Evolutionary conservation across 2,113 vertebrate genomes (phyloP).

Genomic region (Apaloderma vittatum): DNA sequence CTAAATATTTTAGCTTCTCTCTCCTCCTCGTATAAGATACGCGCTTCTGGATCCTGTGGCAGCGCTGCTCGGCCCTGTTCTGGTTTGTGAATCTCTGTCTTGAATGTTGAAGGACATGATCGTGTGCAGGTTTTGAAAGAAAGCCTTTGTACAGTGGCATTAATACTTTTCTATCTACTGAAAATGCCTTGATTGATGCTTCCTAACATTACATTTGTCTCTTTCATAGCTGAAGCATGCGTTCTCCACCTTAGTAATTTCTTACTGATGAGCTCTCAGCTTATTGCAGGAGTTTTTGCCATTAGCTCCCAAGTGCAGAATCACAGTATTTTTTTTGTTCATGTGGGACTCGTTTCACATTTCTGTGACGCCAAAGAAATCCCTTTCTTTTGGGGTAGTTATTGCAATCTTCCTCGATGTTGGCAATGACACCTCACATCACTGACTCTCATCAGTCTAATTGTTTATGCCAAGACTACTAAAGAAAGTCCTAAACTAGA

Average conservation of each 20-base stretch:
- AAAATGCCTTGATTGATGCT: conserved; percentile 45
- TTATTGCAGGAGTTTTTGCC: background rate
- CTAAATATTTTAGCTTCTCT: background rate
- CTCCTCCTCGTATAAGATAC: background rate
- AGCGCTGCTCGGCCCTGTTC: background rate
- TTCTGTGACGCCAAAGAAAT: background rate
- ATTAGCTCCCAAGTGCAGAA: background rate
- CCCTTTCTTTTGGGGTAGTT: background rate
- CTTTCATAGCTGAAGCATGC: conserved; percentile 3
- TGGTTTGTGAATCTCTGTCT: background rate
- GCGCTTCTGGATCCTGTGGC: background rate
- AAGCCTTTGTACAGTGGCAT: background rate
- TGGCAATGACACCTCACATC: background rate
- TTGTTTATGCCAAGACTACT: background rate
- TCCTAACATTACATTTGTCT: conserved; percentile 35
- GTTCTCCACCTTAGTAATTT: background rate
- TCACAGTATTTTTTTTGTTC: background rate
- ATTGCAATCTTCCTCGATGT: background rate
- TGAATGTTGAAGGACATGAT: background rate
- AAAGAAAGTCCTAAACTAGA: conserved; percentile 16
- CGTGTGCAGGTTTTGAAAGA: background rate
- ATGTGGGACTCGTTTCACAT: background rate
- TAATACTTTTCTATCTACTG: background rate
- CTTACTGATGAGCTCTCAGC: conserved; percentile 23
- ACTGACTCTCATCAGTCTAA: background rate